Base-by-base conservation (phyloP, 2,888 invertebrate genomes). In the Ephialtes manifestator region DNA sequence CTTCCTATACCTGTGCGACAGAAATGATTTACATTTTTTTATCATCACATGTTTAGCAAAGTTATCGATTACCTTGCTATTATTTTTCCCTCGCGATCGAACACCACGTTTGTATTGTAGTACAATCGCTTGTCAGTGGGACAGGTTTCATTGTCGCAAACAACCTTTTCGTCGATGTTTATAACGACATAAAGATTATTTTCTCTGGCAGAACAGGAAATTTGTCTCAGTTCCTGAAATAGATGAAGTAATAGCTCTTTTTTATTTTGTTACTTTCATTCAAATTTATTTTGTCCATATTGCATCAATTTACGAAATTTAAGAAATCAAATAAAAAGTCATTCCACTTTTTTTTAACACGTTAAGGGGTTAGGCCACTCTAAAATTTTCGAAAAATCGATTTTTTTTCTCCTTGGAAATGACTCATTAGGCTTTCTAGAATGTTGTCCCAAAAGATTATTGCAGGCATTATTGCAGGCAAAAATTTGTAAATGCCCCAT, bases 81-180 rank as follows among this genome's bases (percentile, higher is more conserved):
- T n/a, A 96, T 90, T n/a, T 88, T 90, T 24, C 96, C 96, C 7
- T 91, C 87, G 39, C 95, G 92, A 88, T 95, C 95, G 87, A 95
- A 95, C 1, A 94, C 95, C 0, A 95, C 94, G 86, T 95, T 95
- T 0, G 95, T 95, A 89, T 96, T 96, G 92, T 94, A 95, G 76
- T 92, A 92, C 20, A 90, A 86, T 13, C 88, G 87, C 2, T 90
- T 88, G 68, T 94, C 92, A 0, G 58, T 68, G 0, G 94, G 91
- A 70, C 94, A 95, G 4, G 87, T 74, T 0, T 87, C 74, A 0
- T 88, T 82, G 13, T 89, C 90, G 24, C 94, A 95, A 1, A 89
- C 85, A 51, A 91, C 90, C 39, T 92, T 92, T 86, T 95, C 95
- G 0, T 94, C 94, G 53, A 95, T 89, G 88, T 95, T 95, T 1